Evolutionary conservation across 2,888 invertebrate species (phyloP).

Genomic region (Cerastis leucographa): DNA sequence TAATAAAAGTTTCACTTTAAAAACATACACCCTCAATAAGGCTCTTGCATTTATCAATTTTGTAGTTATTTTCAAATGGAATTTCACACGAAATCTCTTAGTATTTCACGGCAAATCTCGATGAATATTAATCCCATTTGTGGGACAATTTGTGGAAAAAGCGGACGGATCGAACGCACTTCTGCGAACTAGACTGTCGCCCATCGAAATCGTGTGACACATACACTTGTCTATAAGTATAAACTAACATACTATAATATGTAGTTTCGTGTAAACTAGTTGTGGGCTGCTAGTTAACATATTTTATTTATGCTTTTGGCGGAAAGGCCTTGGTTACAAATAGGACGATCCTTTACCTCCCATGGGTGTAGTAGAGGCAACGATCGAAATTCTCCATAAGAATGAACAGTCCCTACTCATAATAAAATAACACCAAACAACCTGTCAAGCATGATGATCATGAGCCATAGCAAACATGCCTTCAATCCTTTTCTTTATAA

Average conservation of each 20-base stretch:
- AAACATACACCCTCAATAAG: too few species aligned
- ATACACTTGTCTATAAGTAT: background rate
- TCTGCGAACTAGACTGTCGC: constrained; percentile 15
- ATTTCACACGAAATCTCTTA: background rate
- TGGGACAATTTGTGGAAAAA: constrained; percentile 7
- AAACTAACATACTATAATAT: constrained; percentile 6
- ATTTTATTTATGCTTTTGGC: constrained; percentile 39
- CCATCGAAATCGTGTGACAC: constrained; percentile 18
- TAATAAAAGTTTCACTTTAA: too few species aligned
- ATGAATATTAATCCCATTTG: constrained; percentile 9
- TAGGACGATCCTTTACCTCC: constrained; percentile 48
- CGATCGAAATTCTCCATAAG: constrained; percentile 27
- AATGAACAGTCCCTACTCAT: constrained; percentile 15
- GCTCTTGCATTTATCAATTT: background rate
- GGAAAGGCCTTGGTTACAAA: constrained; percentile 36
- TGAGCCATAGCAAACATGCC: constrained; percentile 11
- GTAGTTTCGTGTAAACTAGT: constrained; percentile 21
- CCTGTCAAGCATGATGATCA: background rate
- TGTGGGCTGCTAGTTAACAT: constrained; percentile 32
- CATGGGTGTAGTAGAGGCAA: constrained; percentile 32
- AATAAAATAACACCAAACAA: constrained; percentile 10
- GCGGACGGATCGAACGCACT: constrained; percentile 16
- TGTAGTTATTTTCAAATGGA: background rate
- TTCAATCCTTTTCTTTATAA: constrained; percentile 16
- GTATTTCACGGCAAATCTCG: constrained; percentile 15